Percentiles rank a stretch among this genome's conserved stretches.
These are phyloP conservation scores for Sebastes trivittatus DNA, from an alignment of 2,797 vertebrate species.

Conservation along the genomic window DNA sequence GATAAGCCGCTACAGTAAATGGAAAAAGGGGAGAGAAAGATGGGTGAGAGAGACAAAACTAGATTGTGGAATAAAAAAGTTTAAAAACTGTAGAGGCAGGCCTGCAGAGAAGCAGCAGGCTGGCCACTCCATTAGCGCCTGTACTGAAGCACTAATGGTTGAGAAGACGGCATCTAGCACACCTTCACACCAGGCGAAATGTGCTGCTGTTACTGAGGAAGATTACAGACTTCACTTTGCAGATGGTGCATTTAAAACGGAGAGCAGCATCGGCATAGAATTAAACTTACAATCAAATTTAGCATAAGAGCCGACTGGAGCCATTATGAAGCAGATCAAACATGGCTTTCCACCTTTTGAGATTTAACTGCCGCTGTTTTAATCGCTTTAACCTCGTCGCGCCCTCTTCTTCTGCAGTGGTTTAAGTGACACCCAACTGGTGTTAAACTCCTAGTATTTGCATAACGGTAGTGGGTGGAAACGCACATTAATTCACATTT, in stretches of 20 bases:
- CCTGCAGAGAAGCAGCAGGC: conserved; percentile 26
- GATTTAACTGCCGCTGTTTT: neutral
- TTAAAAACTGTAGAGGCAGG: conserved; percentile 9
- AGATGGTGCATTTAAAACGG: conserved; percentile 15
- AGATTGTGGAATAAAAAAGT: conserved; percentile 21
- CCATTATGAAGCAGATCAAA: neutral
- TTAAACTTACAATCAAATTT: neutral
- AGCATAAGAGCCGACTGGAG: neutral
- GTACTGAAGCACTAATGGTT: conserved; percentile 46
- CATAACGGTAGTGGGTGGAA: neutral
- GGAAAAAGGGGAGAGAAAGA: neutral
- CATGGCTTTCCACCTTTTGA: neutral
- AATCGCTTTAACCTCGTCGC: neutral
- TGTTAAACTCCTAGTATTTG: neutral
- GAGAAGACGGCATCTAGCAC: conserved; percentile 27
- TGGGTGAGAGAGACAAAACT: neutral
- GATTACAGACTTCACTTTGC: neutral
- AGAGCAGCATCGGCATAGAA: neutral
- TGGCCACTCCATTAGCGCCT: conserved; percentile 51
- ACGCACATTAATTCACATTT: neutral
- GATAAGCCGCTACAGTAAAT: neutral
- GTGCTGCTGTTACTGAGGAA: conserved; percentile 4
- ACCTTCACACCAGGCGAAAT: conserved; percentile 46
- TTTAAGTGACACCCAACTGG: neutral
- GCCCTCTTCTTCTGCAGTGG: neutral